Evolutionary conservation across 2,797 vertebrate species (phyloP).

Genomic region (Brachymystax lenok): DNA sequence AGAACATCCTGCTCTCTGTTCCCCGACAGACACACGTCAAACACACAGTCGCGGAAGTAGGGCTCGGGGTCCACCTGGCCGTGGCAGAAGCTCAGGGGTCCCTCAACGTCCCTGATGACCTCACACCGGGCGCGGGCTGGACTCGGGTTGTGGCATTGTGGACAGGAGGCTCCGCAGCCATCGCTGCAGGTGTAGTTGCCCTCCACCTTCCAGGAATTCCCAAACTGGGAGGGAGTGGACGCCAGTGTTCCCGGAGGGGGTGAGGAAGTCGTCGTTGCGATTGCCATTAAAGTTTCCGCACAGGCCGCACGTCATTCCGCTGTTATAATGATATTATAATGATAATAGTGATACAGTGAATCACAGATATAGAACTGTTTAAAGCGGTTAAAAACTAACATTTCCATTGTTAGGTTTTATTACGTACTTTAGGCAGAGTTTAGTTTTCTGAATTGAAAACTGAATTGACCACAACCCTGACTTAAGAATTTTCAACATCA

Average conservation of each 20-base stretch:
- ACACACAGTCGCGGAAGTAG: slow-evolving; percentile 76
- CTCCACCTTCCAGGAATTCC: slow-evolving; percentile 70
- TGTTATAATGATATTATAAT: slow-evolving; percentile 11
- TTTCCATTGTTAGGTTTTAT: no score
- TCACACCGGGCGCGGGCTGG: slow-evolving; percentile 56
- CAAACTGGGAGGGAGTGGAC: slow-evolving; percentile 50
- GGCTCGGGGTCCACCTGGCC: slow-evolving; percentile 57
- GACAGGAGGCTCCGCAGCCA: slow-evolving; percentile 55
- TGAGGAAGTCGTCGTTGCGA: slow-evolving; percentile 70
- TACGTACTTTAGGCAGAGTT: no score
- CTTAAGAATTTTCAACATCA: not conserved
- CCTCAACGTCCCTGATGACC: slow-evolving; percentile 58
- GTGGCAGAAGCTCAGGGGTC: slow-evolving; percentile 76
- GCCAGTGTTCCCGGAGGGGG: slow-evolving; percentile 49
- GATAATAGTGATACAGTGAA: not conserved
- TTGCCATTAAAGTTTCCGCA: slow-evolving; percentile 83
- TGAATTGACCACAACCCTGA: not conserved
- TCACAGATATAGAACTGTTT: no score
- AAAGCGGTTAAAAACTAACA: no score
- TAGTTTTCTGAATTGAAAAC: not conserved
- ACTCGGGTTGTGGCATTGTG: slow-evolving; percentile 30
- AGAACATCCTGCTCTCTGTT: slow-evolving; percentile 36
- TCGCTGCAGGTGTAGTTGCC: slow-evolving; percentile 58
- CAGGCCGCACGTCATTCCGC: slow-evolving; percentile 70
- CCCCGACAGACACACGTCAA: slow-evolving; percentile 71